Percentiles rank a stretch among this genome's conserved stretches.
Conservation (phyloP, 2,888 invertebrate genomes). For the Noctua pronuba region DNA sequence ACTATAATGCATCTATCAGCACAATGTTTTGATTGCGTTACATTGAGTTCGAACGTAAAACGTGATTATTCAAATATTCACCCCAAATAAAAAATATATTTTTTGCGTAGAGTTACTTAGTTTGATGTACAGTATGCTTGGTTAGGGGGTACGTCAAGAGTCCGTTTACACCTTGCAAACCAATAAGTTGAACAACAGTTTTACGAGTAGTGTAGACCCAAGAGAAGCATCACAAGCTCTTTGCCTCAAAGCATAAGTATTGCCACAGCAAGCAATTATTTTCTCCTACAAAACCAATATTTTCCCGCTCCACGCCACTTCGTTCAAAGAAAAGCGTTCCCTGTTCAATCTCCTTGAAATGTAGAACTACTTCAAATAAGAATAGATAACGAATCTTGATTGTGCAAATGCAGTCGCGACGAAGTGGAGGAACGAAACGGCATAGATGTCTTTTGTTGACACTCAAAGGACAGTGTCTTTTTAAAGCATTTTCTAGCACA, state of each 20-base stretch:
- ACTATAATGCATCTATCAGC: no score
- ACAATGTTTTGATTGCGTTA: no score
- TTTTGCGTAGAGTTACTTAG: no score
- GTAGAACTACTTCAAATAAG: constrained; percentile 45
- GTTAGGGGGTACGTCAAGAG: no score
- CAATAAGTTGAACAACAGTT: no score
- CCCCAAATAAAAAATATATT: no score
- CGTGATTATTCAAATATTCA: no score
- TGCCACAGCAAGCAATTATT: background rate
- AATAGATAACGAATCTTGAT: constrained; percentile 51
- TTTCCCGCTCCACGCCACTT: background rate
- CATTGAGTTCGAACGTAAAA: no score
- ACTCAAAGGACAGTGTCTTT: constrained; percentile 31
- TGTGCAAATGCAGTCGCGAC: constrained; percentile 48
- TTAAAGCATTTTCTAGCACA: constrained; percentile 28
- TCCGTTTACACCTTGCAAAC: no score
- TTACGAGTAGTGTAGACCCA: no score
- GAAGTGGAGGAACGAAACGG: constrained; percentile 30
- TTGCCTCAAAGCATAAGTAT: background rate
- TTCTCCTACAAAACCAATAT: constrained; percentile 19
- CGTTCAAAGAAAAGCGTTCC: constrained; percentile 17
- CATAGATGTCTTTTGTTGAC: constrained; percentile 44
- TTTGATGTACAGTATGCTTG: no score
- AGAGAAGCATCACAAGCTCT: background rate
- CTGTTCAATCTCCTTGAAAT: constrained; percentile 30